Conservation (phyloP, 2,113 vertebrate genomes). For the Macrotus californicus region DNA sequence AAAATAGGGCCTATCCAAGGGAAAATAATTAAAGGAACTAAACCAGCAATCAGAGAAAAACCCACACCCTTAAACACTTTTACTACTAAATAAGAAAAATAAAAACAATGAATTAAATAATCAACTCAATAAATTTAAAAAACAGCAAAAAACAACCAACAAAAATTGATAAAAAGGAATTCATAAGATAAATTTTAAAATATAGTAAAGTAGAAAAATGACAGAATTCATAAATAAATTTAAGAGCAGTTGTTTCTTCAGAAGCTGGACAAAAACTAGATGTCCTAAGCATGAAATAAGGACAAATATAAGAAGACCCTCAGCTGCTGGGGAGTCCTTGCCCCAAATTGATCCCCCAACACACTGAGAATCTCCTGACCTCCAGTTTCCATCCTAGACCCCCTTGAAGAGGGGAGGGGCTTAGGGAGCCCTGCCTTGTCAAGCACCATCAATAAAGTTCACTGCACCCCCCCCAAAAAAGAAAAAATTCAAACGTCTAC, state of each 20-base stretch:
- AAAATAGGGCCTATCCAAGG: background rate
- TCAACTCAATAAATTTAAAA: background rate
- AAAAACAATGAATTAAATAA: background rate
- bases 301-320: background rate
- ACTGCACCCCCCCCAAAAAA: no score
- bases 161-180: background rate
- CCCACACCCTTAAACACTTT: background rate
- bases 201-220: background rate
- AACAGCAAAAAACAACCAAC: background rate
- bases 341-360: no score
- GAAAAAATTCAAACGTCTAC: background rate
- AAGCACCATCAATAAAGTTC: no score
- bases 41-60: constrained; percentile 3
- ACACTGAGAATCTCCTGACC: no score
- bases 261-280: background rate
- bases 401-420: no score
- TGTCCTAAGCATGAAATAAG: background rate
- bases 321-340: no score
- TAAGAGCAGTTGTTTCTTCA: constrained; percentile 11
- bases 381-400: no score
- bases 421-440: no score
- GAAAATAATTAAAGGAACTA: constrained; percentile 8
- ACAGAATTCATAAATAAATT: background rate
- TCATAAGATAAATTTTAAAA: background rate
- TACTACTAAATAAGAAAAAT: background rate